Base-by-base conservation (phyloP, 2,888 invertebrate genomes). In the Zaprionus lineosus region DNA sequence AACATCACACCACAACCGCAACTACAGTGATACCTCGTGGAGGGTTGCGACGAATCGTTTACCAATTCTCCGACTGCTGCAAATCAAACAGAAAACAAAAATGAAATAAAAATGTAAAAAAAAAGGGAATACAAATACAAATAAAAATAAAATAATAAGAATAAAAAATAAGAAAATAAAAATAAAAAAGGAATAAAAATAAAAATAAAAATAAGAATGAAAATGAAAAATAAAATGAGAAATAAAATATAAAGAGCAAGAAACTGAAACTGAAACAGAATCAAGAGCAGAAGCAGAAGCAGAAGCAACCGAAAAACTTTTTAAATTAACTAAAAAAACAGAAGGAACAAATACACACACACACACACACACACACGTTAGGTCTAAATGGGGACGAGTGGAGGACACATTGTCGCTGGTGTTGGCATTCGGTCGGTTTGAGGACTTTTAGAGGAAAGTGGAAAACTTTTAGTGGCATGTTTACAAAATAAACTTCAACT, bases 381-480 rank as follows among this genome's bases (percentile, higher is more conserved):
- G 15, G 16, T 11, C 11, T 18, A 11, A 21, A 16, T 26, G 15
- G 28, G 33, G 28, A 33, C 31, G 26, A 37, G 58, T 53, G 41
- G 33, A 50, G 57, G 67, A 73, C 70, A 81, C 64, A 66, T 68
- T 74, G 74, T 73, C 74, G 66, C 77, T 78, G 84, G 65, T 81
- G 78, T 81, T 78, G 78, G 78, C 84, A 81, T 78, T 78, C 57
- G 82, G 70, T 78, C 57, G 82, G 70, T 72, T 78, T 84, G 77
- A 84, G 81, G 63, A 81, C n/a, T 78, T 81, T 81, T 84, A 78
- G 78, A 82, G 84, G 65, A 81, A 81, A 84, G 81, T 81, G 84
- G 81, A 81, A 81, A 81, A 81, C 84, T 81, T 81, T 81, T 81
- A 81, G 81, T 81, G 83, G 83, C 84, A 84, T 81, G 81, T 81